Percentiles rank a stretch among this genome's conserved stretches.
These are phyloP conservation scores for Paradoxurus hermaphroditus DNA, from an alignment of 2,113 vertebrate species.

Conservation along the genomic window DNA sequence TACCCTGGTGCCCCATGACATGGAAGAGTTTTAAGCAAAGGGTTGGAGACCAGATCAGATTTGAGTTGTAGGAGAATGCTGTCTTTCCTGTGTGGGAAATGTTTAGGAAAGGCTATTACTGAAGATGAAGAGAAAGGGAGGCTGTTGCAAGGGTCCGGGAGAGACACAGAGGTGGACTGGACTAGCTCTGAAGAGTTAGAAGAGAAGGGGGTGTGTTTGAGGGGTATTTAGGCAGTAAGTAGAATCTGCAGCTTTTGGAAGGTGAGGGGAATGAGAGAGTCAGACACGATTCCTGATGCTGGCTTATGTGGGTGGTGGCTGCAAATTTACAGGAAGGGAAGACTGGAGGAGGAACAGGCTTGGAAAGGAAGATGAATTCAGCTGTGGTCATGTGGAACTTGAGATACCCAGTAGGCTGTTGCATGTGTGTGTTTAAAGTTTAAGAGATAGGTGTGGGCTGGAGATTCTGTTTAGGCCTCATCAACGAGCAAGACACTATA, in stretches of 20 bases:
- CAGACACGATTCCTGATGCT: background rate
- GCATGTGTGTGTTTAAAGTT: background rate
- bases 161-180: background rate
- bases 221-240: background rate
- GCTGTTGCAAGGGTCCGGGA: background rate
- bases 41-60: background rate
- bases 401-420: background rate
- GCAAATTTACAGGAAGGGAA: constrained; percentile 6
- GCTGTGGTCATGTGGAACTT: background rate
- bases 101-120: background rate
- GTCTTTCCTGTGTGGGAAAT: background rate
- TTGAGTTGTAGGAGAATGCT: background rate
- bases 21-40: background rate
- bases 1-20: background rate
- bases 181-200: background rate
- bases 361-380: background rate
- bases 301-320: background rate
- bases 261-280: background rate
- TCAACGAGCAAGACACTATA: background rate
- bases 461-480: background rate
- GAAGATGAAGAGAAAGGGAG: background rate
- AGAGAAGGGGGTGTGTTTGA: background rate
- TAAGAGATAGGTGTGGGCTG: background rate
- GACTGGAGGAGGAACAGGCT: background rate
- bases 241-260: background rate